Conservation (phyloP, 2,113 vertebrate species). For the Spheniscus mendiculus region DNA sequence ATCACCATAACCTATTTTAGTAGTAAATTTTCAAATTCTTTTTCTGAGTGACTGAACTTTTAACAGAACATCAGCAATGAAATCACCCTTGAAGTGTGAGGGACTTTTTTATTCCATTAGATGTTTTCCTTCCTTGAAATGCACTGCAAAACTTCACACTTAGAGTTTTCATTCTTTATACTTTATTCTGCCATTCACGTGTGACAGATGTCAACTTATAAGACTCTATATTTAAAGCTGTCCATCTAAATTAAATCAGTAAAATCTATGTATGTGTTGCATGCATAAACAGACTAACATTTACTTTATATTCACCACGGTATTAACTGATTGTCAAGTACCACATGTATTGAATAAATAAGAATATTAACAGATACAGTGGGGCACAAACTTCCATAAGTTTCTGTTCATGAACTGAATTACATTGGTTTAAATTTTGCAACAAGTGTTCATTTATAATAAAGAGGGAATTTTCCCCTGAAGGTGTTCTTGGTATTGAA, state of each 20-base stretch:
- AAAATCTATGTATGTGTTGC: neutral
- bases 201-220: neutral
- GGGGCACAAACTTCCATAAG: neutral
- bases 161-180: neutral
- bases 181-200: neutral
- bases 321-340: neutral
- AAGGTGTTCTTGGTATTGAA: neutral
- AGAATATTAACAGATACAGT: neutral
- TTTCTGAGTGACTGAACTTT: neutral
- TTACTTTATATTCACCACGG: neutral
- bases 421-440: neutral
- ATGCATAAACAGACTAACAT: neutral
- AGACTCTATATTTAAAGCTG: neutral
- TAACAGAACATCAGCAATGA: neutral
- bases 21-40: neutral
- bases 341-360: neutral
- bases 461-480: neutral
- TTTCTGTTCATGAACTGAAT: neutral
- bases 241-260: neutral
- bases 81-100: neutral
- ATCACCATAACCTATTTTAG: neutral
- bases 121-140: neutral
- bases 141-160: neutral
- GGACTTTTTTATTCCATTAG: neutral
- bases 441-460: neutral